Evolutionary conservation across 35 echinoderm and acorn worm species (phyloP).

Genomic region (Ptychodera flava): DNA sequence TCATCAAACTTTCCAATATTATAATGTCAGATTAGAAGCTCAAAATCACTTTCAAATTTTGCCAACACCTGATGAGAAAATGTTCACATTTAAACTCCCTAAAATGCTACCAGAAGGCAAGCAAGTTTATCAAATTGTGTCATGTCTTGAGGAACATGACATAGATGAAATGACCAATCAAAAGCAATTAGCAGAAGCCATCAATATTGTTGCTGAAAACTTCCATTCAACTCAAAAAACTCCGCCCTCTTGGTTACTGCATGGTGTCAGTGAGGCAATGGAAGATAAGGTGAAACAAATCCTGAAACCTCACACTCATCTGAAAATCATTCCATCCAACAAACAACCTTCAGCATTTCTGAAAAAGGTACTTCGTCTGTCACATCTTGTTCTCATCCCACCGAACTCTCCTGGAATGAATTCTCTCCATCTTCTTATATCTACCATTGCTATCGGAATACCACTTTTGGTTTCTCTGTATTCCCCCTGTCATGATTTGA

Average conservation of each 20-base stretch:
- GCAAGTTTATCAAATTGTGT: not conserved
- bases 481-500: not conserved
- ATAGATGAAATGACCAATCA: not conserved
- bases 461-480: not conserved
- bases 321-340: not conserved
- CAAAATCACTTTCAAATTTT: not conserved
- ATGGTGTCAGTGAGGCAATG: not conserved
- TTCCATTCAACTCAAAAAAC: not conserved
- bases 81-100: not conserved
- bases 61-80: not conserved
- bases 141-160: not conserved
- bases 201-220: not conserved
- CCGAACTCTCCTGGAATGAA: not conserved
- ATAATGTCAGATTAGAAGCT: not conserved
- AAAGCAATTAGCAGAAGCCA: not conserved
- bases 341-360: not conserved
- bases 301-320: not conserved
- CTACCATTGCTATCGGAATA: not conserved
- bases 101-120: not conserved
- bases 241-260: not conserved
- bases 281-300: not conserved
- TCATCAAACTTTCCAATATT: not conserved
- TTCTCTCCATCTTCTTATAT: not conserved
- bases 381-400: not conserved
- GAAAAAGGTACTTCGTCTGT: not conserved